phyloP scores from a whole-genome alignment of 30 jellyfish, hydroid and myxozoan genomes.

The Turritopsis rubra region DNA sequence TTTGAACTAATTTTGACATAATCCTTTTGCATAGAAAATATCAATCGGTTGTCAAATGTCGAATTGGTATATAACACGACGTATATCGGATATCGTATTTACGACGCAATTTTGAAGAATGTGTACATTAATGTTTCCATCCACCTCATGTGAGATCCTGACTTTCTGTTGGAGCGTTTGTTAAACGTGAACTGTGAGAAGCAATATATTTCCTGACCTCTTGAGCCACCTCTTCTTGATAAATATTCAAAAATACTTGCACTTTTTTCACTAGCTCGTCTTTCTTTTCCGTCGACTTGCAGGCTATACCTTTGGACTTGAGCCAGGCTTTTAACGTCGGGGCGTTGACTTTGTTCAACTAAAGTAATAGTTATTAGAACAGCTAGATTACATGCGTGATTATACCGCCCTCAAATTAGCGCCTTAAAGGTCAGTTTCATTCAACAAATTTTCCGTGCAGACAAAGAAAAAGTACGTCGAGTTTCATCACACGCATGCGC shows the following conservation, averaged over 20 bases:
- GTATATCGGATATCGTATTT: too few species aligned
- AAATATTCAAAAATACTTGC: conserved; percentile 11
- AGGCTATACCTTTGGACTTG: conserved; percentile 35
- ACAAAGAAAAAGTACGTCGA: too few species aligned
- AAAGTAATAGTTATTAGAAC: too few species aligned
- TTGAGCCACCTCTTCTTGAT: conserved; percentile 2
- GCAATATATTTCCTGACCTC: conserved; percentile 7
- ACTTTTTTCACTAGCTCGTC: conserved; percentile 45
- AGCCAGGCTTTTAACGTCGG: conserved; percentile 49
- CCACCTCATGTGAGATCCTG: not conserved
- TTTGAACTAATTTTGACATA: too few species aligned
- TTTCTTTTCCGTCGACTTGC: conserved; percentile 47
- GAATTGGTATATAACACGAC: too few species aligned
- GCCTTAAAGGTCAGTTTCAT: too few species aligned
- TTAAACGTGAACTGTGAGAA: not conserved
- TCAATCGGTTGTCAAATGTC: too few species aligned
- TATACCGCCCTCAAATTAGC: too few species aligned
- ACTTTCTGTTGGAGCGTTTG: not conserved
- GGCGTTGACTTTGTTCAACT: conserved; percentile 56
- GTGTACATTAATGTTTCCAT: not conserved
- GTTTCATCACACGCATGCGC: too few species aligned
- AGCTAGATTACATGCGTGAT: too few species aligned
- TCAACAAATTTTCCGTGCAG: too few species aligned
- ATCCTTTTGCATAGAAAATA: too few species aligned
- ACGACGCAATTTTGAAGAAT: not conserved